Evolutionary conservation across 2,113 vertebrate genomes (phyloP).

Genomic region (Bostrychus sinensis): DNA sequence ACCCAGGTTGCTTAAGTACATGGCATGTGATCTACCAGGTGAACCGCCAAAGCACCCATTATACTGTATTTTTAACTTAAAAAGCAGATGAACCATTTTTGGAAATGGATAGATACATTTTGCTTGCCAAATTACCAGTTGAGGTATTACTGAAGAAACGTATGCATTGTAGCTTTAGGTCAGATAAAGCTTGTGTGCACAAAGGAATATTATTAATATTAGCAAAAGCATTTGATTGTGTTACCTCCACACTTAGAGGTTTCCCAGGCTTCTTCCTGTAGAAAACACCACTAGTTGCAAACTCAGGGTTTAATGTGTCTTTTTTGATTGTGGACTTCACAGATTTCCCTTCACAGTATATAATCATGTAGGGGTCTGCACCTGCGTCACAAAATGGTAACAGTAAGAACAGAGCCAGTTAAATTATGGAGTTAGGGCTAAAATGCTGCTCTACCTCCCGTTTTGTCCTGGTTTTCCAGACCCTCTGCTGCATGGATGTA

Average conservation of each 20-base stretch:
- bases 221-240: background rate
- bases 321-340: slow-evolving; percentile 78
- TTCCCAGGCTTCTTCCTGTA: slow-evolving; percentile 84
- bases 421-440: background rate
- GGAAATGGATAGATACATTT: no score
- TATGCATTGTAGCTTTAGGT: no score
- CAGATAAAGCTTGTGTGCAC: no score
- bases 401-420: background rate
- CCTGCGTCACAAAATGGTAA: slow-evolving; percentile 68
- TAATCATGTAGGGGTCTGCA: slow-evolving; percentile 88
- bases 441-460: slow-evolving; percentile 76
- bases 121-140: no score
- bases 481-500: slow-evolving; percentile 83
- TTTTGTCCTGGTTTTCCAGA: slow-evolving; percentile 81
- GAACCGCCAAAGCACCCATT: no score
- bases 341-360: slow-evolving; percentile 85
- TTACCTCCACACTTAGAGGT: slow-evolving; percentile 89
- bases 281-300: slow-evolving; percentile 87
- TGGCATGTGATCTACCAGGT: no score
- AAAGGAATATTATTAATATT: background rate
- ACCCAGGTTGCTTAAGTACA: no score
- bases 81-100: no score
- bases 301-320: slow-evolving; percentile 78
- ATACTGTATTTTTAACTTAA: no score
- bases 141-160: no score